Percentiles rank a stretch among this genome's conserved stretches.
Evolutionary conservation across 2,797 vertebrate genomes (phyloP).

Genomic region (Tauraco hartlaubi): DNA sequence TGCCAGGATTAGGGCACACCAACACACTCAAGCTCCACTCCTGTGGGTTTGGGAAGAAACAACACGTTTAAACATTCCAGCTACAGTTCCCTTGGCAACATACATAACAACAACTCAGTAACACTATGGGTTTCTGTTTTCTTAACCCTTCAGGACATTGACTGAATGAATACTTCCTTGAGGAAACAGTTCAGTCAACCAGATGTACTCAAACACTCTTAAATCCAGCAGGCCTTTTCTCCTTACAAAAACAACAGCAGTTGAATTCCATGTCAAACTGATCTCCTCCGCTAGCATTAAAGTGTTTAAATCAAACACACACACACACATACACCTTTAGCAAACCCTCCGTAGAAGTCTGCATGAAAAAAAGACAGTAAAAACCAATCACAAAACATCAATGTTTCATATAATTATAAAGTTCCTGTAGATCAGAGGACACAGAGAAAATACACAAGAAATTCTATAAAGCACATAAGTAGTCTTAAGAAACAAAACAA

Average conservation of each 20-base stretch:
- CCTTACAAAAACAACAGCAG: constrained; percentile 28
- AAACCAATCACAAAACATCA: not conserved
- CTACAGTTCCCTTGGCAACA: constrained; percentile 84
- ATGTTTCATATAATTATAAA: not conserved
- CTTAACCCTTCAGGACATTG: constrained; percentile 84
- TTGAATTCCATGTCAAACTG: constrained; percentile 51
- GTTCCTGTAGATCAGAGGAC: not conserved
- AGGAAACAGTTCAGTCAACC: constrained; percentile 75
- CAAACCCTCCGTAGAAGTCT: not conserved
- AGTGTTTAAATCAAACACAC: constrained; percentile 18
- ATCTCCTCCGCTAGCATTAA: constrained; percentile 19
- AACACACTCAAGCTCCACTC: constrained; percentile 74
- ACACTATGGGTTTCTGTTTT: constrained; percentile 79
- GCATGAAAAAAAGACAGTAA: not conserved
- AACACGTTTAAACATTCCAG: constrained; percentile 85
- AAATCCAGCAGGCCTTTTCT: constrained; percentile 48
- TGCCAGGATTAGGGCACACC: constrained; percentile 75
- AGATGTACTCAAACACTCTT: constrained; percentile 63
- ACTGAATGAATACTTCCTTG: constrained; percentile 81
- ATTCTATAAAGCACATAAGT: not conserved
- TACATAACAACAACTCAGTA: constrained; percentile 81
- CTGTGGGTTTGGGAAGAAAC: constrained; percentile 76
- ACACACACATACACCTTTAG: not conserved
- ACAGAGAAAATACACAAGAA: not conserved
- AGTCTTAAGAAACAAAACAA: constrained; percentile 8